Conservation (phyloP, 2,797 vertebrate species). For the Phaenicophaeus curvirostris region DNA sequence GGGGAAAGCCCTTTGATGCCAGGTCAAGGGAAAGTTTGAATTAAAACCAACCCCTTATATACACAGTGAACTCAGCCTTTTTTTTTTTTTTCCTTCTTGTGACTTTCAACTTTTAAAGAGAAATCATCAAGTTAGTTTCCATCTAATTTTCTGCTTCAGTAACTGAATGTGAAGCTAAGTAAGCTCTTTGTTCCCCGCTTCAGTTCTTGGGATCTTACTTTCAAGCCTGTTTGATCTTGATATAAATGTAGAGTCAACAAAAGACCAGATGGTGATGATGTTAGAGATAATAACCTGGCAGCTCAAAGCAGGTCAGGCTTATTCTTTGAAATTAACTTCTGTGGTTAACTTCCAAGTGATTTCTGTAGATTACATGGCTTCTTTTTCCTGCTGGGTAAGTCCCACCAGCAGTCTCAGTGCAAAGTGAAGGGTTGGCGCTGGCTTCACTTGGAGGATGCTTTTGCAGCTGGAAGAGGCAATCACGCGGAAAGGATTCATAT, state of each 20-base stretch:
- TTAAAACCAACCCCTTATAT: background rate
- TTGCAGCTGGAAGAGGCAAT: background rate
- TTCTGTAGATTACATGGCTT: background rate
- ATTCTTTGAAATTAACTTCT: background rate
- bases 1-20: background rate
- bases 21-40: background rate
- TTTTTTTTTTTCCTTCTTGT: rapidly evolving
- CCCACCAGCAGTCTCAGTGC: background rate
- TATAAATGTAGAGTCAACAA: background rate
- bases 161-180: background rate
- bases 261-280: background rate
- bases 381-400: background rate
- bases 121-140: background rate
- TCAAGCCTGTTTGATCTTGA: background rate
- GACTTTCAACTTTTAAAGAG: background rate
- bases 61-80: background rate
- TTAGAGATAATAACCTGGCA: background rate
- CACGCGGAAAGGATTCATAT: rapidly evolving
- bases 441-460: background rate
- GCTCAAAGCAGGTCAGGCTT: background rate
- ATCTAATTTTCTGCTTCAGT: background rate
- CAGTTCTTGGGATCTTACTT: background rate
- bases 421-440: background rate
- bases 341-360: background rate
- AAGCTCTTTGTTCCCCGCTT: background rate